Evolutionary conservation across 2,888 invertebrate genomes (phyloP).

Genomic region (Eupsilia transversa): DNA sequence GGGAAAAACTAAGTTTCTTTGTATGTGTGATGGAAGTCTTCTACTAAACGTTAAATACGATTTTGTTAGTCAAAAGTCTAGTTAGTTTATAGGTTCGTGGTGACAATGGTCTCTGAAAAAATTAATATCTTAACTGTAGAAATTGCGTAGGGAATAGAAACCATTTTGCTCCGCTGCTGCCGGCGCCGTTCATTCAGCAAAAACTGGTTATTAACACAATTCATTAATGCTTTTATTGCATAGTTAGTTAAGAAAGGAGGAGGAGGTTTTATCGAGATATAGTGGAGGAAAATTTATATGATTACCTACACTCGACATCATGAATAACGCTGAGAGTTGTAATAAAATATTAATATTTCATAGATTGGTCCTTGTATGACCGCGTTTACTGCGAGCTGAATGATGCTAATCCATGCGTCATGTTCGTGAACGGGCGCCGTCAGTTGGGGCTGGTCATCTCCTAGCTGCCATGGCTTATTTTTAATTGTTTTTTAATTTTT

Average conservation of each 20-base stretch:
- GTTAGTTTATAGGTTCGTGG: not conserved
- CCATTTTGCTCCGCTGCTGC: not conserved
- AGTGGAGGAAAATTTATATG: not conserved
- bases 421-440: too few species aligned
- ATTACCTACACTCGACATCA: not conserved
- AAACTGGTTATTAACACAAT: conserved; percentile 10
- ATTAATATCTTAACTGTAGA: not conserved
- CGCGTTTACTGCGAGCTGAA: too few species aligned
- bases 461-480: too few species aligned
- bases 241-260: not conserved
- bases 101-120: not conserved
- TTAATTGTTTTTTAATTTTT: too few species aligned
- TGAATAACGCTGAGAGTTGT: too few species aligned
- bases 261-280: not conserved
- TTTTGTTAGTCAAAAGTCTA: not conserved
- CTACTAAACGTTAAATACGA: not conserved
- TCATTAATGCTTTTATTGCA: not conserved
- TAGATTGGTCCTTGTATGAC: not conserved
- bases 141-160: not conserved
- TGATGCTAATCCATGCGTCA: too few species aligned
- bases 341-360: not conserved
- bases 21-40: not conserved
- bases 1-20: not conserved
- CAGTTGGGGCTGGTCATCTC: too few species aligned
- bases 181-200: not conserved